Base-by-base conservation (phyloP, 2,113 vertebrate species). In the Fregetta grallaria region DNA sequence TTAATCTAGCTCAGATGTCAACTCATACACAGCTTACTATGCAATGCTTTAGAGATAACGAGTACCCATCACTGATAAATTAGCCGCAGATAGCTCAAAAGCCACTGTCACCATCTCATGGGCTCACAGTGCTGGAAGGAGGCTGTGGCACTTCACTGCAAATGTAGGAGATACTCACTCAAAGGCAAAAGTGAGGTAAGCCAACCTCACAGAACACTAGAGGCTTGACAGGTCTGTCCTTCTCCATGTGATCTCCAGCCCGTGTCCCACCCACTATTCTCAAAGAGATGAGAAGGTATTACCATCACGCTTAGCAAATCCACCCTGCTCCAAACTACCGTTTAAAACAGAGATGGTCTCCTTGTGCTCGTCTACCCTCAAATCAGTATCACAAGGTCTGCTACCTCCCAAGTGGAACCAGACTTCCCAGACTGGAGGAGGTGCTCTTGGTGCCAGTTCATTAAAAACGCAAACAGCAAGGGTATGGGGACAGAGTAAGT, bases 251-350 rank as follows among this genome's bases (percentile, higher is more conserved):
- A 77, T 13, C 36, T 74, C 56, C 71, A 82, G 65, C 29, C n/a
- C 0, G 0, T 4, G 16, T 62, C 45, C 30, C 55, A 77, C 1
- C 2, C 23, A 27, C 50, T 50, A 3, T 45, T 67, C 61, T 71
- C 77, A 70, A n/a, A 88, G 52, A 49, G 65, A 74, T 2, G 10
- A 87, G 23, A 88, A 66, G 32, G 58, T 3, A 5, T 38, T 59
- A 86, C 32, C 29, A 79, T 11, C 74, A 86, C 4, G 2, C 23
- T 59, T 61, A 67, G 26, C 20, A 88, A 68, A 68, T 25, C 49
- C 8, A 21, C 32, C 47, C 44, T 61, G 29, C 34, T 53, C 36
- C 53, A 83, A 88, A 75, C 29, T 72, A 32, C 13, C 1, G 1
- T 68, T 68, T 71, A 72, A 86, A 86, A 56, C 13, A 67, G 40